These are phyloP conservation scores for Ylistrum balloti DNA, from an alignment of 1,140 invertebrate species.

Conservation along the genomic window DNA sequence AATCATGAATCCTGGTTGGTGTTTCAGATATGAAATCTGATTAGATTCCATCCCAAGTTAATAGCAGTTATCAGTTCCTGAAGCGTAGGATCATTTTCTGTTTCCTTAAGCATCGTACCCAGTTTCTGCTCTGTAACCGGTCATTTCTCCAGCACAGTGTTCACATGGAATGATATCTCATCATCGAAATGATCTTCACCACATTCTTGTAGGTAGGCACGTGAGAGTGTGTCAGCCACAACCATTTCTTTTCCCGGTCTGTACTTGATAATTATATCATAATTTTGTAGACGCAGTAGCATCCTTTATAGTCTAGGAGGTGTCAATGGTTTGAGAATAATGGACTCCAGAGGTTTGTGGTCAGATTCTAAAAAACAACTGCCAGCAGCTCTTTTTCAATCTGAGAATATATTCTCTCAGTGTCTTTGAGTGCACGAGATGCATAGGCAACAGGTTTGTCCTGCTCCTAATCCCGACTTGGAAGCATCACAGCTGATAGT, in stretches of 20 bases:
- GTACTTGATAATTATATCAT: slow-evolving; percentile 42
- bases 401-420: slow-evolving; percentile 82
- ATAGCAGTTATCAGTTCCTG: not conserved
- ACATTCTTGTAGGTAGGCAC: not conserved
- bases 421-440: slow-evolving; percentile 73
- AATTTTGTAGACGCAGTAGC: slow-evolving; percentile 42
- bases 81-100: not conserved
- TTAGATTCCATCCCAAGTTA: slow-evolving; percentile 32
- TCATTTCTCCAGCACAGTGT: not conserved
- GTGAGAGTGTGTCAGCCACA: slow-evolving; percentile 41
- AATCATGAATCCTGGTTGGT: not conserved
- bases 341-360: slow-evolving; percentile 77
- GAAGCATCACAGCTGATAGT: slow-evolving; percentile 60
- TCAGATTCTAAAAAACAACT: slow-evolving; percentile 83
- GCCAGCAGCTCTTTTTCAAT: slow-evolving; percentile 84
- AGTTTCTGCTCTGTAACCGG: not conserved
- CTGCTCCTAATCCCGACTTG: slow-evolving; percentile 76
- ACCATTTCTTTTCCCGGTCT: slow-evolving; percentile 9
- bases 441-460: slow-evolving; percentile 79
- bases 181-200: not conserved
- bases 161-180: not conserved
- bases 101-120: not conserved
- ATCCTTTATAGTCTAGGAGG: slow-evolving; percentile 42
- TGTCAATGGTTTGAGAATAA: slow-evolving; percentile 71
- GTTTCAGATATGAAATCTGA: not conserved